Evolutionary conservation across 2,888 invertebrate species (phyloP).

Genomic region (Parapristionchus giblindavisi): DNA sequence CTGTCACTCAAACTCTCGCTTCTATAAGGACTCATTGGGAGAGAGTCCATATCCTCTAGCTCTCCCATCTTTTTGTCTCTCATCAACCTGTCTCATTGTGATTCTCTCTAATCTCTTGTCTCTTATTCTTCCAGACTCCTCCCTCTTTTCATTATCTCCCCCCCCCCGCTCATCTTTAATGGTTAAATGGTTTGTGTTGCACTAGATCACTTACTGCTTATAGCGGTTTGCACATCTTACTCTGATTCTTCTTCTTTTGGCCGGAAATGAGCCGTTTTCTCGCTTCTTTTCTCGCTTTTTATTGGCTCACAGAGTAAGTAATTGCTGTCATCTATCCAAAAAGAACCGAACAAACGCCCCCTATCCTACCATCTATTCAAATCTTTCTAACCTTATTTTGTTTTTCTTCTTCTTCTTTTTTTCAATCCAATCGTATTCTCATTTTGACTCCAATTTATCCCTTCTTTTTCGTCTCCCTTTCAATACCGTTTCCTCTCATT

Average conservation of each 20-base stretch:
- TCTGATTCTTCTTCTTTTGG: too few species aligned
- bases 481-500: slow-evolving; percentile 24
- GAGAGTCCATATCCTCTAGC: background rate
- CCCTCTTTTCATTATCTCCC: slow-evolving; percentile 28
- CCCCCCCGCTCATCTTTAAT: slow-evolving; percentile 1
- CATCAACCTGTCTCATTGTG: background rate
- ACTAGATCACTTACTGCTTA: too few species aligned
- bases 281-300: too few species aligned
- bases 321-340: slow-evolving; percentile 9
- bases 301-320: too few species aligned
- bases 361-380: background rate
- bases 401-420: background rate
- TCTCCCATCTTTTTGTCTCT: background rate
- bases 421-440: background rate
- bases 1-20: slow-evolving; percentile 32
- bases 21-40: background rate
- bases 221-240: too few species aligned
- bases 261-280: too few species aligned
- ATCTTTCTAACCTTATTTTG: background rate
- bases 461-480: too few species aligned
- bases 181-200: too few species aligned
- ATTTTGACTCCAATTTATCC: background rate
- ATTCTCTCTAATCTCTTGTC: slow-evolving; percentile 15
- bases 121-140: slow-evolving; percentile 8
- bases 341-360: too few species aligned